Evolutionary conservation across 1,140 invertebrate species (phyloP).

Genomic region (Octopus bimaculoides): DNA sequence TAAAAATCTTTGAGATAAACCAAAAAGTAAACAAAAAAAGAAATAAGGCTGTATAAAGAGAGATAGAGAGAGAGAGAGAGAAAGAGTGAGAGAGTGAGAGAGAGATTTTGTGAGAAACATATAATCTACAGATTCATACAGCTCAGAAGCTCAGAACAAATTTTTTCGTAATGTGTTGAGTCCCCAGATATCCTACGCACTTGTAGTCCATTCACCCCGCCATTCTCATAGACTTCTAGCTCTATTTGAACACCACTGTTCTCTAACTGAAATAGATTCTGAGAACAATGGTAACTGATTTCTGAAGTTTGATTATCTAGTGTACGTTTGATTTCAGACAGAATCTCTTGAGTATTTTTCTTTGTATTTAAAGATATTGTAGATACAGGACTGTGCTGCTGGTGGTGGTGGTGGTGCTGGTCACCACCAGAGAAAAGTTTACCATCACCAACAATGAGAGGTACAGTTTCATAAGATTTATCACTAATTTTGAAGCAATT

Average conservation of each 20-base stretch:
- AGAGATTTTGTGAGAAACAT: background rate
- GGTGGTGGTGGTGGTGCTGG: background rate
- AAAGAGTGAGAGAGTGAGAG: background rate
- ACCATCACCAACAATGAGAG: background rate
- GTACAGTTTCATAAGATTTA: background rate
- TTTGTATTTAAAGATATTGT: conserved; percentile 31
- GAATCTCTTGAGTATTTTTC: conserved; percentile 63
- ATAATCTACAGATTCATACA: conserved; percentile 64
- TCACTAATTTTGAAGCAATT: background rate
- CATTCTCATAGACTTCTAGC: conserved; percentile 68
- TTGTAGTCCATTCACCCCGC: conserved; percentile 73
- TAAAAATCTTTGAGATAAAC: background rate
- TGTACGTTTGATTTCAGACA: conserved; percentile 77
- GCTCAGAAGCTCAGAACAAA: conserved; percentile 86
- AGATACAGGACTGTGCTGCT: conserved; percentile 14
- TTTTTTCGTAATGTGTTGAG: conserved; percentile 82
- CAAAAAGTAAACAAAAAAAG: background rate
- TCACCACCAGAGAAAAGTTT: background rate
- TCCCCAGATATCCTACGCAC: conserved; percentile 88
- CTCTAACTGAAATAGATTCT: conserved; percentile 63
- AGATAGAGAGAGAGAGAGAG: conserved; percentile 19
- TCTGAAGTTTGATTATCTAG: conserved; percentile 74
- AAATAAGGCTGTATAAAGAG: background rate
- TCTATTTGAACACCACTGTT: conserved; percentile 86
- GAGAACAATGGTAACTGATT: conserved; percentile 55